These are phyloP conservation scores for Tridacna crocea DNA, from an alignment of 2,888 invertebrate genomes.

Conservation along the genomic window DNA sequence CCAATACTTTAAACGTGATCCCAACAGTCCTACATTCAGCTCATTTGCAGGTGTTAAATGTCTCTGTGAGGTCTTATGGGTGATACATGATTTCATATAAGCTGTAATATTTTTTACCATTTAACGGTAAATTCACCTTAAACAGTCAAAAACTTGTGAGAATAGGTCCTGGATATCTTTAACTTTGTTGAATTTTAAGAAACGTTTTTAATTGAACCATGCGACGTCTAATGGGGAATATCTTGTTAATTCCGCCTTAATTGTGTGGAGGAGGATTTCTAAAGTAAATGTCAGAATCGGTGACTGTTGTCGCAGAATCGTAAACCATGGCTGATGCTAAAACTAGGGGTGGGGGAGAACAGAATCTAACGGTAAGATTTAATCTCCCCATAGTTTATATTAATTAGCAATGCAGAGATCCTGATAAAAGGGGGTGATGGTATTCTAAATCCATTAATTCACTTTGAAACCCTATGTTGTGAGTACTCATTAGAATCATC, in stretches of 20 bases:
- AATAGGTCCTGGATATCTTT: too few species aligned
- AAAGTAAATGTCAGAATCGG: not conserved
- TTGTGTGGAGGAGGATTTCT: not conserved
- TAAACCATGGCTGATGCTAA: slow-evolving; percentile 55
- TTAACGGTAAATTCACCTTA: too few species aligned
- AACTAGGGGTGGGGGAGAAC: slow-evolving; percentile 72
- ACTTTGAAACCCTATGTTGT: too few species aligned
- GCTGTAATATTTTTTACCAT: too few species aligned
- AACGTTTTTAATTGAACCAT: not conserved
- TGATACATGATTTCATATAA: too few species aligned
- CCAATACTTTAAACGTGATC: slow-evolving; percentile 3
- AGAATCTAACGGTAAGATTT: slow-evolving; percentile 70
- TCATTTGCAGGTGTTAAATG: too few species aligned
- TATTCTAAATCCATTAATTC: too few species aligned
- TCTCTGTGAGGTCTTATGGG: too few species aligned
- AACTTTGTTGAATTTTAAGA: not conserved
- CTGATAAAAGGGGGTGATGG: too few species aligned
- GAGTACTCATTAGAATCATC: too few species aligned
- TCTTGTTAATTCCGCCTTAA: slow-evolving; percentile 16
- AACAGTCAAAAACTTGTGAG: too few species aligned
- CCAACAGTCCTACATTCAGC: not conserved
- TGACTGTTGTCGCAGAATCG: not conserved
- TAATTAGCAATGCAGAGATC: too few species aligned
- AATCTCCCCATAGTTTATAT: not conserved
- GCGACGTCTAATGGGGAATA: slow-evolving; percentile 7